Base-by-base conservation (phyloP, 2,888 invertebrate genomes). In the Acholoe squamosa region DNA sequence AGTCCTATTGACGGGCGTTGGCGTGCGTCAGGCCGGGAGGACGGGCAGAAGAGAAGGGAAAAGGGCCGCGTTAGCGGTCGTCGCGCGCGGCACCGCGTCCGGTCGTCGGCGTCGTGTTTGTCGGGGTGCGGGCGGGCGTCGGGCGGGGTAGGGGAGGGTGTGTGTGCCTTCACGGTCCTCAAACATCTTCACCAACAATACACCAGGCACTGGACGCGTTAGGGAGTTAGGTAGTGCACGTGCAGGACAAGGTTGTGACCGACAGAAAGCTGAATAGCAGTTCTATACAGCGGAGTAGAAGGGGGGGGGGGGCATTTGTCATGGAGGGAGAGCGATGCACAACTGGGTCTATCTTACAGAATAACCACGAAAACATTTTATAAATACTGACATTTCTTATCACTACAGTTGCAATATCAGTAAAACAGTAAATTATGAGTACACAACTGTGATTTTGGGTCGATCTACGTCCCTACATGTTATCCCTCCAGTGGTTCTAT, bases 121-220 rank as follows among this genome's bases (percentile, higher is more conserved):
- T 34, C 80, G 80, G 80, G 34, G 80, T 43, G 28, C 28, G 71
- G 34, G 28, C 76, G 80, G 80, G 80, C 80, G 33, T 3, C 43
- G 80, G 80, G 34, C 80, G 80, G 34, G 14, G 76, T 76, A 10
- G 43, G 43, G 43, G 43, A 43, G 43, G 43, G 43, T 10, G 71
- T 80, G 80, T 80, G 34, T 80, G 43, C 80, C 12, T 43, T 34
- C 7, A 43, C 34, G 80, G 80, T 43, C 14, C 34, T 43, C 80
- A 16, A 80, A 80, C 80, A 80, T 80, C 80, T 43, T 80, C 22
- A 80, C 80, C 22, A 19, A 80, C 80, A 80, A 80, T 80, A 80
- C 43, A n/a, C 80, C 22, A 43, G 14, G 5, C 33, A 7, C 0
- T 76, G 76, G 80, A 43, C 80, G 80, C 80, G 71, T 43, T 43